Base-by-base conservation (phyloP, 2,113 vertebrate species). In the Neomonachus schauinslandi region DNA sequence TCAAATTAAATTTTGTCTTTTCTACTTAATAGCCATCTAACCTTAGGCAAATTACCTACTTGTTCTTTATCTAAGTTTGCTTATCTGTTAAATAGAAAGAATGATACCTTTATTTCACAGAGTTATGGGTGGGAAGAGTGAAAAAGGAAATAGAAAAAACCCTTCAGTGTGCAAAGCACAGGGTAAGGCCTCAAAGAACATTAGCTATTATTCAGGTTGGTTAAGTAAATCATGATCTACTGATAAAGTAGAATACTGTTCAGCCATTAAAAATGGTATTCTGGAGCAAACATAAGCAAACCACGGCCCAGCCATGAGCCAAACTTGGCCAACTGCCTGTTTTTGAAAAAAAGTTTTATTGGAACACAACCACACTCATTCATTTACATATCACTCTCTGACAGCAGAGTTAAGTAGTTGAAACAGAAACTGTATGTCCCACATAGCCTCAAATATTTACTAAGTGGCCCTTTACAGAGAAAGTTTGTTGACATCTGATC, bases 291-390 rank as follows among this genome's bases (percentile, higher is more conserved):
- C 15, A 69, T 21, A 83, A 18, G 36, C 22, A 89, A 94, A 94
- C 28, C 76, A 36, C 4, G 33, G 49, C 22, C 57, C 24, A 42
- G 76, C 1, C 42, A 53, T 49, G 12, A 49, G n/a, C 49, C 53
- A 65, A 92, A 71, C 19, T 15, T 96, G 87, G 12, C 36, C 51
- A 36, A 46, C 4, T 1, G 15, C 36, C 39, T 80, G 22, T 39
- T 69, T 79, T 86, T 31, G 59, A 89, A 81, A 86, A 95, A 94
- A 95, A 92, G 83, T 85, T 87, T 83, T 82, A 93, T 49, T 91
- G 69, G 46, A 84, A 94, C 22, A 46, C 8, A 80, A 49, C 7
- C 39, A 51, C n/a, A 10, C 7, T 86, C 61, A 69, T 63, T 88
- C 8, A 59, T 84, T 89, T 57, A 46, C 42, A 61, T 65, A 76